A percentile compares a stretch with the other conserved stretches of the same genome.
Evolutionary conservation across 2,797 vertebrate genomes (phyloP).

Genomic region (Sphenodon punctatus): DNA sequence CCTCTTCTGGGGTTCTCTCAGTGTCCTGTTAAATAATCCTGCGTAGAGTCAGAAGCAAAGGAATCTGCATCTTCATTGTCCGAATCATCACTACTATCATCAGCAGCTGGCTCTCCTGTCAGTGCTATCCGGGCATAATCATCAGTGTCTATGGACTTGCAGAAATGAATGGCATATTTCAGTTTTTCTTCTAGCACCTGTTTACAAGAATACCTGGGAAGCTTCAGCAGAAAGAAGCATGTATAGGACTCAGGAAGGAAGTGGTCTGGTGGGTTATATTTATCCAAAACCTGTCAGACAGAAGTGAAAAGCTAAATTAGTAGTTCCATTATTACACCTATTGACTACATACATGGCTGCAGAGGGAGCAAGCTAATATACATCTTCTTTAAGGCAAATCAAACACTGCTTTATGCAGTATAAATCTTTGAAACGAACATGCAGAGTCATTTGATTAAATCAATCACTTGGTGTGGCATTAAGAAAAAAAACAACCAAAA

Average conservation of each 20-base stretch:
- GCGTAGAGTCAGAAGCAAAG: slow-evolving; percentile 96
- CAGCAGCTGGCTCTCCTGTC: slow-evolving; percentile 91
- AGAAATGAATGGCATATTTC: slow-evolving; percentile 98
- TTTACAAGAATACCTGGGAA: slow-evolving; percentile 96
- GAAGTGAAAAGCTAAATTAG: fast-evolving
- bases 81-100: slow-evolving; percentile 95
- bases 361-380: background rate
- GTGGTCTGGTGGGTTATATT: slow-evolving; percentile 98
- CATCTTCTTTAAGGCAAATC: background rate
- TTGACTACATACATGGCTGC: background rate
- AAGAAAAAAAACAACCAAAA: too few relatives aligned
- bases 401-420: too few relatives aligned
- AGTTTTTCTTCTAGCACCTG: slow-evolving; percentile 97
- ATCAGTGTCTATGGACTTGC: slow-evolving; percentile 98
- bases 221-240: slow-evolving; percentile 97
- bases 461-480: too few relatives aligned
- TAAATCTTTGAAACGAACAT: too few relatives aligned
- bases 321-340: too few relatives aligned
- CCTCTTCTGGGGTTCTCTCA: slow-evolving; percentile 63
- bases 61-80: slow-evolving; percentile 98
- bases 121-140: slow-evolving; percentile 97
- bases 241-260: slow-evolving; percentile 99
- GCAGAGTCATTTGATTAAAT: too few relatives aligned
- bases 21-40: slow-evolving; percentile 96
- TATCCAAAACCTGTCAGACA: slow-evolving; percentile 89